Percentiles rank a stretch among this genome's conserved stretches.
Conservation (phyloP, 2,888 invertebrate genomes). For the Agrochola litura region DNA sequence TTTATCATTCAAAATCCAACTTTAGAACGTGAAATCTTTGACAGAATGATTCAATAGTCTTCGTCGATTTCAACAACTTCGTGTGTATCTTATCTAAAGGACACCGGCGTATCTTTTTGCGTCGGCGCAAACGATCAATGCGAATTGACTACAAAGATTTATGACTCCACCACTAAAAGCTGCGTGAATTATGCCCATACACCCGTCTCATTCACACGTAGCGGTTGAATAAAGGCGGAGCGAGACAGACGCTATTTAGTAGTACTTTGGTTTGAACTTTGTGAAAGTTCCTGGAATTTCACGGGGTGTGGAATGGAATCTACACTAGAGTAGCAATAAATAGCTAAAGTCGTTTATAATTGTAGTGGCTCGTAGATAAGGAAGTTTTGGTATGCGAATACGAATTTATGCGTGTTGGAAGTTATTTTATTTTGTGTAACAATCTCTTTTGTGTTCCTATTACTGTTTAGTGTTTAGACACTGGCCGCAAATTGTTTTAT, state of each 20-base stretch:
- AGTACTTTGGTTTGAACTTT: slow-evolving; percentile 62
- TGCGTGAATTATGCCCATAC: slow-evolving; percentile 77
- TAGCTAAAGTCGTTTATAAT: slow-evolving; percentile 61
- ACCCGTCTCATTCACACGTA: slow-evolving; percentile 70
- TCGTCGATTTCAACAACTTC: slow-evolving; percentile 44
- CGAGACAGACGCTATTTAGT: slow-evolving; percentile 60
- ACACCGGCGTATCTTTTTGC: slow-evolving; percentile 77
- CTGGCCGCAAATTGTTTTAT: slow-evolving; percentile 1
- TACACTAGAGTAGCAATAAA: slow-evolving; percentile 59
- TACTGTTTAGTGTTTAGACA: slow-evolving; percentile 19
- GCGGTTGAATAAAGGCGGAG: slow-evolving; percentile 42
- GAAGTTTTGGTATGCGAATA: slow-evolving; percentile 50
- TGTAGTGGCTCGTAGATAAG: slow-evolving; percentile 51
- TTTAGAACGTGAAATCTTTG: slow-evolving; percentile 13
- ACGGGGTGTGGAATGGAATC: slow-evolving; percentile 60
- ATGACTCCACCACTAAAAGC: slow-evolving; percentile 80
- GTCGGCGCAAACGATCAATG: slow-evolving; percentile 78
- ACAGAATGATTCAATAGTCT: slow-evolving; percentile 37
- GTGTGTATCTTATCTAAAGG: slow-evolving; percentile 62
- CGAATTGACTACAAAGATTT: slow-evolving; percentile 83
- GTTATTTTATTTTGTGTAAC: slow-evolving; percentile 26
- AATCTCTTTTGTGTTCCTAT: slow-evolving; percentile 28
- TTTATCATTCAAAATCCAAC: neutral
- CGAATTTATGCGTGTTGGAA: slow-evolving; percentile 49
- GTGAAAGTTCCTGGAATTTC: slow-evolving; percentile 66